phyloP scores from a whole-genome alignment of 2,797 vertebrate species.

The Alectoris magna region DNA sequence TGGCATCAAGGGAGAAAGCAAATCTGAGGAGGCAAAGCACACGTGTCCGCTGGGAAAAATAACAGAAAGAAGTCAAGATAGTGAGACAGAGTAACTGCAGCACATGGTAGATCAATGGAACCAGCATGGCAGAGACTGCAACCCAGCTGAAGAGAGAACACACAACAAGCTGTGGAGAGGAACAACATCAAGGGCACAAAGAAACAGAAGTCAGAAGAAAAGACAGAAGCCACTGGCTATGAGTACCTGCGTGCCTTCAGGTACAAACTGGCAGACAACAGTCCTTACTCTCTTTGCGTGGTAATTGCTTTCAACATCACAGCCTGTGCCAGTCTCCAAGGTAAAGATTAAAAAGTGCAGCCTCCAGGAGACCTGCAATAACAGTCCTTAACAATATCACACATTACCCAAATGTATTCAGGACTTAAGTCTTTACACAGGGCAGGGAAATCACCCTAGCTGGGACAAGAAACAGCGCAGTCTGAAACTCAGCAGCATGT shows the following conservation, averaged over 20 bases:
- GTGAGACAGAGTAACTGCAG: background rate
- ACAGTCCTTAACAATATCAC: background rate
- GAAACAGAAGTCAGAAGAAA: background rate
- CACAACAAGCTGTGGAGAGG: background rate
- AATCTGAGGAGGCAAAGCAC: background rate
- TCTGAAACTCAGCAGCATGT: background rate
- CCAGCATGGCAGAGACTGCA: accelerated
- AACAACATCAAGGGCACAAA: background rate
- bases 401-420: background rate
- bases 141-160: background rate
- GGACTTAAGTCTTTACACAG: background rate
- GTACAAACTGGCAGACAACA: background rate
- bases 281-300: background rate
- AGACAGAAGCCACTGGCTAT: background rate
- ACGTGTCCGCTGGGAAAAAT: background rate
- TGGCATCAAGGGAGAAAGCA: background rate
- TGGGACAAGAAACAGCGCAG: background rate
- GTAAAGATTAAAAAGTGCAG: background rate
- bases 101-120: background rate
- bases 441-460: background rate
- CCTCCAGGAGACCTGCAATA: background rate
- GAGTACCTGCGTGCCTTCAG: background rate
- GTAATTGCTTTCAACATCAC: background rate
- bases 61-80: background rate
- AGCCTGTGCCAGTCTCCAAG: background rate